Percentiles rank a stretch among this genome's conserved stretches.
Evolutionary conservation across 1,140 invertebrate genomes (phyloP).

Genomic region (Cepaea nemoralis): DNA sequence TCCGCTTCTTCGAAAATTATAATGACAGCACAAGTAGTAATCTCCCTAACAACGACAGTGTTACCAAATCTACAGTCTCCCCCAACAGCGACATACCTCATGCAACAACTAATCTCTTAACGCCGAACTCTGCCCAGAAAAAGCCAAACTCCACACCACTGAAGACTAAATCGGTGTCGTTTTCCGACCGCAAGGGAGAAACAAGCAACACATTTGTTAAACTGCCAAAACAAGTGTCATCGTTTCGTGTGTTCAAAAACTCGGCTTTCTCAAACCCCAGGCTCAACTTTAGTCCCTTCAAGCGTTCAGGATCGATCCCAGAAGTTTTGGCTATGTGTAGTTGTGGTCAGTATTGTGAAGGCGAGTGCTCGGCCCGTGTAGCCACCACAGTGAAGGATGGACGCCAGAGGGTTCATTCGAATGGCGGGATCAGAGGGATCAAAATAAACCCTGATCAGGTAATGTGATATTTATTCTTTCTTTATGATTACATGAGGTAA

Average conservation of each 20-base stretch:
- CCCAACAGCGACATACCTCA: neutral
- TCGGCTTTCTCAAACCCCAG: neutral
- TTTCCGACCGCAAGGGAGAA: neutral
- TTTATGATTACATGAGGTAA: neutral
- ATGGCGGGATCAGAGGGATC: neutral
- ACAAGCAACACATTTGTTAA: neutral
- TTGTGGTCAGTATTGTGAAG: neutral
- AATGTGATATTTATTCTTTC: neutral
- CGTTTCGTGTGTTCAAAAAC: neutral
- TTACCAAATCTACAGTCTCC: neutral
- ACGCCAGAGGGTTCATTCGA: too few relatives aligned
- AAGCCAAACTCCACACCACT: neutral
- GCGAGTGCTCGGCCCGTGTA: neutral
- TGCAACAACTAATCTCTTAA: neutral
- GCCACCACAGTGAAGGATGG: too few relatives aligned
- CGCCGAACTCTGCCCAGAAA: neutral
- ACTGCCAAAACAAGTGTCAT: neutral
- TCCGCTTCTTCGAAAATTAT: conserved; percentile 12
- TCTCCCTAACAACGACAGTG: neutral
- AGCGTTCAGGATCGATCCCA: neutral
- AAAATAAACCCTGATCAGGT: neutral
- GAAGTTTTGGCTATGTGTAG: neutral
- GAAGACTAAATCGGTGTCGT: neutral
- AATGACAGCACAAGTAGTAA: neutral
- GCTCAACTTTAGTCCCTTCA: conserved; percentile 20